Evolutionary conservation across 2,113 vertebrate species (phyloP), one percentile per base, ranked within the genome.

Genomic region (Galeopterus variegatus): DNA sequence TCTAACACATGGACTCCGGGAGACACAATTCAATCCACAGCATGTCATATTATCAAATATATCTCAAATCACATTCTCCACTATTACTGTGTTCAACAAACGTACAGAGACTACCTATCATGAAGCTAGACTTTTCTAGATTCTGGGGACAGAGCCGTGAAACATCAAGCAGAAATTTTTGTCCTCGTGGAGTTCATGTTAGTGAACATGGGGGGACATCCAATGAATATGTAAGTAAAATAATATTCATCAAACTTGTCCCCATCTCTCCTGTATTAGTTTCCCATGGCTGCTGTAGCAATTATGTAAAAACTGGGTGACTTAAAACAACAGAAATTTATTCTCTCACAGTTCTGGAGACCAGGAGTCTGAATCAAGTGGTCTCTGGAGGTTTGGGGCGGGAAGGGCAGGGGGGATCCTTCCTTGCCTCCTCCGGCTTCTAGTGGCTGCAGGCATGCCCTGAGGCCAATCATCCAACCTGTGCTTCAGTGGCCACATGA

Each of bases 381-480:
- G 0, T 1, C 19, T 64, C 86, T 62, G 58, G 23, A 52, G 26
- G 3, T 24, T 54, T 23, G 4, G 17, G n/a, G 41, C 41, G 41
- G 41, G 41, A 41, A 41, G 41, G 41, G 41, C 41, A 41, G 41
- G 60, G 12, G 28, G 21, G 8, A 58, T 3, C 11, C 36, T 36
- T 10, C 41, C 28, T n/a, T 4, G 8, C 45, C n/a, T 69, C 45
- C 24, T 50, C 19, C 1, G 17, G 33, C 26, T 45, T 26, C 41
- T 33, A 0, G 50, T 5, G 52, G 82, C 1, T 48, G 56, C 48
- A 41, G 13, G 17, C 11, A 14, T 21, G 36, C 31, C 54, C 31
- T 1, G 41, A 6, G 48, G 17, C n/a, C 9, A 8, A 0, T n/a
- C 36, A 15, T 33, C 69, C 76, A 24, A 0, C 0, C 76, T 31